Evolutionary conservation across 92 coral and sea anemone genomes (phyloP).

Genomic region (Pocillopora grandis): DNA sequence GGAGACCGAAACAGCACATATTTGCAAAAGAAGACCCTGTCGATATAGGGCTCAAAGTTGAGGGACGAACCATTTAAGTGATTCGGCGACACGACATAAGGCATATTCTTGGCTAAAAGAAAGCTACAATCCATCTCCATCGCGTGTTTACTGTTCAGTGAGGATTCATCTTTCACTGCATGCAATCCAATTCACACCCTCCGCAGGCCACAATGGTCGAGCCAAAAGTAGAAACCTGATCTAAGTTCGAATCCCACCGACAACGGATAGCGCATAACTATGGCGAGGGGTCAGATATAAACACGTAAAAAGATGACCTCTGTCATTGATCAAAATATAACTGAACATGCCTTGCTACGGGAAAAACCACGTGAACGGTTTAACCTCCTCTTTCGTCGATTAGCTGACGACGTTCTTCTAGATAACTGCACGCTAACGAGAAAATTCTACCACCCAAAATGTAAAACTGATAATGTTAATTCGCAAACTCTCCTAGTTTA

Average conservation of each 20-base stretch:
- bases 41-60: background rate
- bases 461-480: too few relatives aligned
- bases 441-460: too few relatives aligned
- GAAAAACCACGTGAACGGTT: too few relatives aligned
- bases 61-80: background rate
- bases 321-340: background rate
- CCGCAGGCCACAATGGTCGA: background rate
- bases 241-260: background rate
- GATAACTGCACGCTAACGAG: too few relatives aligned
- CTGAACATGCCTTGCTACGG: too few relatives aligned
- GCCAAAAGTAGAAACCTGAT: background rate
- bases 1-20: too few relatives aligned
- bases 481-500: too few relatives aligned
- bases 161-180: background rate
- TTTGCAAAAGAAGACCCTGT: background rate
- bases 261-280: background rate
- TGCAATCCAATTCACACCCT: conserved; percentile 5
- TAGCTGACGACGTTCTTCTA: too few relatives aligned
- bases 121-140: background rate
- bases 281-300: background rate
- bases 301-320: background rate
- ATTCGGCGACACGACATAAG: background rate
- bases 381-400: too few relatives aligned
- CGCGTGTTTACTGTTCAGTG: conserved; percentile 6
- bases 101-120: background rate